phyloP scores from a whole-genome alignment of 1,140 invertebrate genomes.

The Condylostylus longicornis region DNA sequence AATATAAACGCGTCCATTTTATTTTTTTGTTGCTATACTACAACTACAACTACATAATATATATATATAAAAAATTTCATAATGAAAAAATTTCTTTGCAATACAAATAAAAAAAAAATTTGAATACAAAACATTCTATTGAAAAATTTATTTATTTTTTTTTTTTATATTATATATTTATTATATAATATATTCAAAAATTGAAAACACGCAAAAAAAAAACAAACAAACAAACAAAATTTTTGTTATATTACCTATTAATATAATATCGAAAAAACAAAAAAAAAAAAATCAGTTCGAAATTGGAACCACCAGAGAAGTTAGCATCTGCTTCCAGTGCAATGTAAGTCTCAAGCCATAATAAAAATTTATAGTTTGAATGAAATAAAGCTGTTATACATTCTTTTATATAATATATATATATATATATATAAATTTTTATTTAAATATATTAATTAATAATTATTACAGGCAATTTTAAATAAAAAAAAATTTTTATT shows the following conservation, averaged over 20 bases:
- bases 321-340: conserved; percentile 4
- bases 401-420: not conserved
- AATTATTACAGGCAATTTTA: too few species aligned
- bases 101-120: too few species aligned
- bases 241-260: not conserved
- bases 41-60: too few species aligned
- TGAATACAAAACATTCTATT: too few species aligned
- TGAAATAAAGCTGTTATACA: not conserved
- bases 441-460: too few species aligned
- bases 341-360: conserved; percentile 5
- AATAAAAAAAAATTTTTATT: too few species aligned
- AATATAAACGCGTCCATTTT: too few species aligned
- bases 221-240: not conserved
- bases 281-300: conserved; percentile 4
- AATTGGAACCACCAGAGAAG: conserved; percentile 8
- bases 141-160: not conserved
- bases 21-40: too few species aligned
- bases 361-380: not conserved
- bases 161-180: not conserved
- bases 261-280: not conserved
- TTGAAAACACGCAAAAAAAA: too few species aligned
- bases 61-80: too few species aligned
- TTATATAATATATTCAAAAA: not conserved
- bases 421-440: too few species aligned
- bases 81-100: too few species aligned